Evolutionary conservation across 2,797 vertebrate genomes (phyloP).

Genomic region (Pseudochaenichthys georgianus): DNA sequence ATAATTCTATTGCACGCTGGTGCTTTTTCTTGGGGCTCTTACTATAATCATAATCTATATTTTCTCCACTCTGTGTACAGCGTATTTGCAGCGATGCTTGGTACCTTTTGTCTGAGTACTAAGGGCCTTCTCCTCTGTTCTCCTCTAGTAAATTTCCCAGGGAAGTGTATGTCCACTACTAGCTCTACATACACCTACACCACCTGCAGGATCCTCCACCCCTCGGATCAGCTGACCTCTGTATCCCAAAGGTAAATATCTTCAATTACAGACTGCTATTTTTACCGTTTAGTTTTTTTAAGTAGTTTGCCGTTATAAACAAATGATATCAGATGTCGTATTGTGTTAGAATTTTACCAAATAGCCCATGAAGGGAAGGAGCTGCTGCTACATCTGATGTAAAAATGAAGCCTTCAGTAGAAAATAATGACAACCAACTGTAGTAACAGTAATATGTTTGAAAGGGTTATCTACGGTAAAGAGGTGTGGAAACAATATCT

Average conservation of each 20-base stretch:
- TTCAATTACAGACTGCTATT: neutral
- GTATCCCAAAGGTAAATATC: constrained; percentile 92
- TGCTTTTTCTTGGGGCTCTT: constrained; percentile 47
- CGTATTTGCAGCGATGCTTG: constrained; percentile 18
- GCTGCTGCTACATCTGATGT: neutral
- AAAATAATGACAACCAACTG: neutral
- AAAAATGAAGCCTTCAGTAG: neutral
- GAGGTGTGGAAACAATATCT: too few species aligned
- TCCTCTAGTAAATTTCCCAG: constrained; percentile 92
- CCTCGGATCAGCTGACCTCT: constrained; percentile 94
- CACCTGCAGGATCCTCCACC: constrained; percentile 98
- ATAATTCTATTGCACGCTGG: constrained; percentile 15
- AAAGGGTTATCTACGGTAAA: too few species aligned
- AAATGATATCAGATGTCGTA: constrained; percentile 18
- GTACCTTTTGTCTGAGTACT: constrained; percentile 14
- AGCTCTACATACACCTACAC: constrained; percentile 99
- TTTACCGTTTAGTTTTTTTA: neutral
- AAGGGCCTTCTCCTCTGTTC: constrained; percentile 33
- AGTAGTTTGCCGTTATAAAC: constrained; percentile 14
- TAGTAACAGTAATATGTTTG: neutral
- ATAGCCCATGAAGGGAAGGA: neutral
- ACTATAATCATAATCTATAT: constrained; percentile 24
- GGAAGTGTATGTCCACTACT: constrained; percentile 97
- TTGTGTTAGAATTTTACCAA: neutral
- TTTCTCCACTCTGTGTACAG: neutral